phyloP scores from a whole-genome alignment of 2,113 vertebrate genomes.

The Xiphias gladius region DNA sequence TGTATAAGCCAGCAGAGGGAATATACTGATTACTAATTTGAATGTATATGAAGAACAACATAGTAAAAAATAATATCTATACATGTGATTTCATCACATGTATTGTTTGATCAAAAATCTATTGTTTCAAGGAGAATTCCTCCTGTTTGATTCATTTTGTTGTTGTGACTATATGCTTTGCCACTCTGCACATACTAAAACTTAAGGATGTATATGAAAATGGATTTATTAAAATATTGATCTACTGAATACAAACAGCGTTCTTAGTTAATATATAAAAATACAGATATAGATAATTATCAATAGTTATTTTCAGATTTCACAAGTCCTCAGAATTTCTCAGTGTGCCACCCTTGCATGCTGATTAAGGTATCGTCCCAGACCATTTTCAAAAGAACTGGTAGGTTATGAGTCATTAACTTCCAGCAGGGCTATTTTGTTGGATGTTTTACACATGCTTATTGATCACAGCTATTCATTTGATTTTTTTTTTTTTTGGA shows the following conservation, averaged over 20 bases:
- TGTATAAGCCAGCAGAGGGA: neutral
- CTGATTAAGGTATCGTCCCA: neutral
- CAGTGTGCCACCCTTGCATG: neutral
- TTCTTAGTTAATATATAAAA: neutral
- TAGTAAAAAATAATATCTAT: neutral
- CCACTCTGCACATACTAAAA: neutral
- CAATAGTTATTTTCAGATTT: neutral
- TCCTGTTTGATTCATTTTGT: neutral
- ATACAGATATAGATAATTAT: neutral
- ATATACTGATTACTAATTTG: neutral
- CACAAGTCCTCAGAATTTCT: neutral
- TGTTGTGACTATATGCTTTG: neutral
- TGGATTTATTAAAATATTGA: neutral
- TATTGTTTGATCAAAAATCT: neutral
- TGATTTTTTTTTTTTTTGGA: neutral
- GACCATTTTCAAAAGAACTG: neutral
- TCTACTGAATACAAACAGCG: neutral
- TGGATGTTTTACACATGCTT: neutral
- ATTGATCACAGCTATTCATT: conserved; percentile 14
- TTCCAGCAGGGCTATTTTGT: neutral
- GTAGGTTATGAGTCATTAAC: neutral
- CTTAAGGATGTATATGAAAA: neutral
- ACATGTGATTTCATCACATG: neutral
- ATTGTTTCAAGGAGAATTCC: neutral
- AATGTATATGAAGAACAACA: neutral